Base-by-base conservation (phyloP, 2,888 invertebrate species). In the Blastobasis adustella region DNA sequence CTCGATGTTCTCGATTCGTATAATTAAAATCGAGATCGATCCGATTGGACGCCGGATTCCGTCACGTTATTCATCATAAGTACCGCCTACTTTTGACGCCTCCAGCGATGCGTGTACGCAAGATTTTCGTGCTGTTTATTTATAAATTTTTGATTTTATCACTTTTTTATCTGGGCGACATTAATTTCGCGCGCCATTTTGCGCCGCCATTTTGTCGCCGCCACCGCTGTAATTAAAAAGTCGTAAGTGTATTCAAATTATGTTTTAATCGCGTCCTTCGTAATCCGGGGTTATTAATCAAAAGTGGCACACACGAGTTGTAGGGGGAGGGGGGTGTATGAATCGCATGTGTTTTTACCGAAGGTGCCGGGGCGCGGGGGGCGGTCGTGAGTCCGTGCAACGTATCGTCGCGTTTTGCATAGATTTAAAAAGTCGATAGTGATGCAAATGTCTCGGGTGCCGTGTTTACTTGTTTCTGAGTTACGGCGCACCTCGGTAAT, bases 371-470 rank as follows among this genome's bases (percentile, higher is more conserved):
- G 69, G 66, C 68, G 69, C 68, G 73, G 73, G 66, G 62, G 58
- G 54, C 43, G 54, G 73, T 79, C 78, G 83, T 78, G 83, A 76
- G 81, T 76, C 72, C 80, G 79, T 69, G 78, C 77, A 72, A 71
- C 82, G 81, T 85, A 86, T 87, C 84, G 86, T 80, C 79, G 79
- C 78, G 79, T 86, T 88, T 86, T 86, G 86, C 87, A 87, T 86
- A 87, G 87, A 87, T 88, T 86, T 82, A 87, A 87, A 87, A 88
- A 88, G 68, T 82, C 79, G 87, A 88, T 88, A 87, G 83, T 72
- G 74, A 88, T 88, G 86, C 85, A 79, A 88, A 88, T 86, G 73
- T 67, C 67, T 62, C 67, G 72, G 71, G 71, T 77, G 80, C 79
- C 79, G 84, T 85, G 85, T 87, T 87, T 85, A 79, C 84, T 81